Percentiles rank a stretch among this genome's conserved stretches.
Evolutionary conservation across 1,140 invertebrate species (phyloP).

Genomic region (Tribolium castaneum): DNA sequence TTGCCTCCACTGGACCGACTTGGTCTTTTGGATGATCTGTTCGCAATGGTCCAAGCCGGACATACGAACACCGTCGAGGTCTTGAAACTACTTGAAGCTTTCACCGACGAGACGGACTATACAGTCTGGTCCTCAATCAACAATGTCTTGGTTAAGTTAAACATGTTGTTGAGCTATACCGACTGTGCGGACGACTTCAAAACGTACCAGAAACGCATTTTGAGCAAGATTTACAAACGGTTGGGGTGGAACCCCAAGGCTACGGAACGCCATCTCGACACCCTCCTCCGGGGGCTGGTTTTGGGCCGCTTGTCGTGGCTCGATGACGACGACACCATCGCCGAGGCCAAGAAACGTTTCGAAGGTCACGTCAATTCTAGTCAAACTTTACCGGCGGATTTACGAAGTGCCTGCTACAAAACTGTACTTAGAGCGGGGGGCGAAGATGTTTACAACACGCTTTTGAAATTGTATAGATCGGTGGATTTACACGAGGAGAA

Average conservation of each 20-base stretch:
- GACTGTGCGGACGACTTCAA: constrained; percentile 80
- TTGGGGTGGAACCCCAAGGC: constrained; percentile 83
- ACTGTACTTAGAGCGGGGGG: constrained; percentile 81
- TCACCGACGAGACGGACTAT: constrained; percentile 88
- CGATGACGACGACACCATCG: constrained; percentile 80
- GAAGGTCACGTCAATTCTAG: constrained; percentile 69
- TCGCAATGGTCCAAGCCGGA: constrained; percentile 91
- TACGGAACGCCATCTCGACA: constrained; percentile 84
- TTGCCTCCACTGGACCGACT: constrained; percentile 92
- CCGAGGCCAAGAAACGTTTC: constrained; percentile 82
- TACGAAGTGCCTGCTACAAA: constrained; percentile 88
- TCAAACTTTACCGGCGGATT: constrained; percentile 83
- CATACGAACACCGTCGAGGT: constrained; percentile 83
- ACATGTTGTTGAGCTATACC: constrained; percentile 81
- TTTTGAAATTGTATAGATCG: constrained; percentile 86
- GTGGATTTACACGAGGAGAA: constrained; percentile 94
- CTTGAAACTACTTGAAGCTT: constrained; percentile 74
- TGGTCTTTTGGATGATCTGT: constrained; percentile 91
- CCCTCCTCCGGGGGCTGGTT: constrained; percentile 85
- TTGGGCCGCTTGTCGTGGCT: constrained; percentile 83
- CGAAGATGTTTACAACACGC: constrained; percentile 77
- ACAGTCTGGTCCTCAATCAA: constrained; percentile 92
- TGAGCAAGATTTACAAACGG: constrained; percentile 74
- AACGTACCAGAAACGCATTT: constrained; percentile 76
- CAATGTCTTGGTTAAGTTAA: constrained; percentile 81